phyloP scores from a whole-genome alignment of 2,113 vertebrate species.

The Bolborhynchus lineola region DNA sequence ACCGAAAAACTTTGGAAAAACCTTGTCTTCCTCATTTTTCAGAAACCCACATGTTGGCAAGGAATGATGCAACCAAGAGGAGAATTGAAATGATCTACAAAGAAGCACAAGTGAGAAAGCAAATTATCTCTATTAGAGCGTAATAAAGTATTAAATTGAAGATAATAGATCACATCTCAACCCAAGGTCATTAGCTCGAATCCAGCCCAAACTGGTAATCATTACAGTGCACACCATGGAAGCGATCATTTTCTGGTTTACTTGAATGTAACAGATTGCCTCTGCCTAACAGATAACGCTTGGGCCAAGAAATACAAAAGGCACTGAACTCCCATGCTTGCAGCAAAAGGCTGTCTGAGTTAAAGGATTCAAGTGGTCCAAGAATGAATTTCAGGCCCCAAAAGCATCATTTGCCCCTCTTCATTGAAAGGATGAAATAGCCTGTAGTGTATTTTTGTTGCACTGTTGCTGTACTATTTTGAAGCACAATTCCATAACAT shows the following conservation, averaged over 20 bases:
- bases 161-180: not conserved
- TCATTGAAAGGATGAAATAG: not conserved
- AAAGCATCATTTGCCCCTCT: not conserved
- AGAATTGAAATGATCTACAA: not conserved
- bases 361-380: not conserved
- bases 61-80: not conserved
- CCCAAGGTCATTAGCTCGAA: not conserved
- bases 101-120: not conserved
- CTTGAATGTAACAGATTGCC: not conserved
- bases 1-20: not conserved
- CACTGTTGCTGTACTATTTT: not conserved
- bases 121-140: not conserved
- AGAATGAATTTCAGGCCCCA: not conserved
- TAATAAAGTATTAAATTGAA: not conserved
- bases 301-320: not conserved
- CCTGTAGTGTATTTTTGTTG: not conserved
- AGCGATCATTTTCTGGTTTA: not conserved
- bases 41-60: not conserved
- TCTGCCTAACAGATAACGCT: not conserved
- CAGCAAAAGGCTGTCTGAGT: not conserved
- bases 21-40: not conserved
- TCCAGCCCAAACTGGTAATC: not conserved
- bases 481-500: not conserved
- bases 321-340: not conserved
- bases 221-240: rapidly evolving